Evolutionary conservation across 2,888 invertebrate species (phyloP).

Genomic region (Yponomeuta sedellus): DNA sequence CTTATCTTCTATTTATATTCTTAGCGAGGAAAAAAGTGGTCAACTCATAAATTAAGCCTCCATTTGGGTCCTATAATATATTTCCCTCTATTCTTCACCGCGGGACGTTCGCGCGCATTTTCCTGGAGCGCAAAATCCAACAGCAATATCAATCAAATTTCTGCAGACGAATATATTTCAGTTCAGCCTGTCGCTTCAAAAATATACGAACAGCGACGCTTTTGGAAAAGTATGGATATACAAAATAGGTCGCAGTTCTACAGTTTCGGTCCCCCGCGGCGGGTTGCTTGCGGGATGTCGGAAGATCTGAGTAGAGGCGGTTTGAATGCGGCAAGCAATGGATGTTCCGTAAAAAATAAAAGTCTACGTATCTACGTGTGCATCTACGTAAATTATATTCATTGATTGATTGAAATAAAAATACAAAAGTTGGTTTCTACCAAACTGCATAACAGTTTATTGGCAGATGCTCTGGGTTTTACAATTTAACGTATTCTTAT

Average conservation of each 20-base stretch:
- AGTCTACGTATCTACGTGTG: too few species aligned
- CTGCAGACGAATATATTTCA: not conserved
- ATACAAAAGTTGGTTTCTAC: too few species aligned
- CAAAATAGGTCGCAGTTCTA: conserved; percentile 47
- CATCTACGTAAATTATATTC: too few species aligned
- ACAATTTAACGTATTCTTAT: too few species aligned
- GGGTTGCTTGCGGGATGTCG: conserved; percentile 19
- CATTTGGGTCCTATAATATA: not conserved
- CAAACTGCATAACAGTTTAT: too few species aligned
- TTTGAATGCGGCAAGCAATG: not conserved
- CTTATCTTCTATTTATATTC: too few species aligned
- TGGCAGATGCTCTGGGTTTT: too few species aligned
- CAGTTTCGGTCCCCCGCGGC: conserved; percentile 42
- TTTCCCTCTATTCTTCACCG: not conserved
- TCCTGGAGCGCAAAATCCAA: not conserved
- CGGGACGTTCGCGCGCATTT: not conserved
- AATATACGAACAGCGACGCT: conserved; percentile 35
- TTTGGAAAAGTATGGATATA: conserved; percentile 32
- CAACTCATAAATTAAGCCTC: not conserved
- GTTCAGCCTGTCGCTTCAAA: conserved; percentile 29
- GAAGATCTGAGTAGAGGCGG: not conserved
- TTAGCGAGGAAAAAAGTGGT: not conserved
- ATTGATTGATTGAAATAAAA: too few species aligned
- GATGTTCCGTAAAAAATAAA: too few species aligned
- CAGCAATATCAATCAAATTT: not conserved